Base-by-base conservation (phyloP, 2,888 invertebrate genomes). In the Scelioninae gen. 1 region DNA sequence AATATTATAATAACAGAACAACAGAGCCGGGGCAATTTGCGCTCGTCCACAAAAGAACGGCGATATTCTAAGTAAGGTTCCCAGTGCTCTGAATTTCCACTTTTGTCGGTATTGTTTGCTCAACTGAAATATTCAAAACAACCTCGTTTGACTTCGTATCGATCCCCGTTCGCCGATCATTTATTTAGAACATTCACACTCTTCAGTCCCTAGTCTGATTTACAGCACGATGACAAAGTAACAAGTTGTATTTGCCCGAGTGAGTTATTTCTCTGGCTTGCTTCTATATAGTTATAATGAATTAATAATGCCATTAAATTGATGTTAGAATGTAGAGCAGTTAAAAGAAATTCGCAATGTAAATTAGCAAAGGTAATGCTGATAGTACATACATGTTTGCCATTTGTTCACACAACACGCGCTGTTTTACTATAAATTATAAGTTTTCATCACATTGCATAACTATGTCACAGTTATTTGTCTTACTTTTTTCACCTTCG, bases 1-100 rank as follows among this genome's bases (percentile, higher is more conserved):
- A 83, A 72, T 79, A 69, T 75, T 56, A 71, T 76, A 78, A 65
- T 75, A 80, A 68, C 56, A 43, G 51, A 63, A 79, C 71, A 65
- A 74, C 60, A 15, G 51, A 16, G 47, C 69, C 49, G 65, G 8
- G 13, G 62, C 55, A 76, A 79, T 63, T 76, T 51, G 29, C 65
- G 29, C 29, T 31, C 43, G 34, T 66, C 45, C 56, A 79, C 82
- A 60, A 78, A 68, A 68, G 62, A 69, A 75, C 63, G 65, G 75
- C 32, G 69, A 49, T 13, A 34, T 23, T 71, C 55, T 43, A 51
- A 56, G 60, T 45, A 69, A 63, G 23, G 23, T 23, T 23, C 23
- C 23, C 23, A 23, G 23, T 23, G 23, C 23, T 23, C 23, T 23
- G 23, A 16, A 55, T 32, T 31, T 40, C 38, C 40, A 60, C 60